Percentiles rank a stretch among this genome's conserved stretches.
phyloP scores from a whole-genome alignment of 37 sponge, comb jelly and placozoan genomes.

The Hormiphora californensis region DNA sequence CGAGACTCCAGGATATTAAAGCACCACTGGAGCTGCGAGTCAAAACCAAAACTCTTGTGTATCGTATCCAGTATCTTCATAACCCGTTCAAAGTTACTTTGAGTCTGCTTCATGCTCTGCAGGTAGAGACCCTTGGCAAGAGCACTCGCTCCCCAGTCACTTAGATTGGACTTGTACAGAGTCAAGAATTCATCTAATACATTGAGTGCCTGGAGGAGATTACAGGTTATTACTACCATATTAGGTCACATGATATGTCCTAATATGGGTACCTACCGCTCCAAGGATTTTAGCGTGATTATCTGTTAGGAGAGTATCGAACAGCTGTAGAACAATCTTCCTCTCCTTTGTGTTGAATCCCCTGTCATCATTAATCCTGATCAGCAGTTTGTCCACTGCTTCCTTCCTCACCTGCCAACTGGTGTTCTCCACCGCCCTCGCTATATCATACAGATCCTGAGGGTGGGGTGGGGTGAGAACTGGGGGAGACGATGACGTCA shows the following conservation, averaged over 20 bases:
- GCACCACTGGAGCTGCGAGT: neutral
- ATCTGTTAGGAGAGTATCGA: neutral
- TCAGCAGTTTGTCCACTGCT: neutral
- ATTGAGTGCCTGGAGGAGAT: neutral
- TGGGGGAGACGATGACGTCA: too few relatives aligned
- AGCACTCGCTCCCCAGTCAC: neutral
- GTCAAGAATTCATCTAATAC: conserved; percentile 26
- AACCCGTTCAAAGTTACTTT: conserved; percentile 34
- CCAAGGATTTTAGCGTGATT: conserved; percentile 45
- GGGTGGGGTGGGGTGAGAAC: neutral
- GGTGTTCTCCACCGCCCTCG: neutral
- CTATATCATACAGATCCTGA: conserved; percentile 19
- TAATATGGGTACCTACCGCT: conserved; percentile 11
- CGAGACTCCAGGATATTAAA: neutral
- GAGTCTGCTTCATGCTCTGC: conserved; percentile 33
- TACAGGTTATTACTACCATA: neutral
- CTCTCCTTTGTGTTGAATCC: conserved; percentile 14
- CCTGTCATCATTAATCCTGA: neutral
- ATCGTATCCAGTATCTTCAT: neutral
- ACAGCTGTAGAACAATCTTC: conserved; percentile 16
- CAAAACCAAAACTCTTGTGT: neutral
- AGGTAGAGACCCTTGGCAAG: conserved; percentile 27
- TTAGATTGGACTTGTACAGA: conserved; percentile 16
- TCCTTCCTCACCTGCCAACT: conserved; percentile 13
- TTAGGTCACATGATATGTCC: too few relatives aligned